Evolutionary conservation across 2,888 invertebrate species (phyloP).

Genomic region (Synanthedon tipuliformis): DNA sequence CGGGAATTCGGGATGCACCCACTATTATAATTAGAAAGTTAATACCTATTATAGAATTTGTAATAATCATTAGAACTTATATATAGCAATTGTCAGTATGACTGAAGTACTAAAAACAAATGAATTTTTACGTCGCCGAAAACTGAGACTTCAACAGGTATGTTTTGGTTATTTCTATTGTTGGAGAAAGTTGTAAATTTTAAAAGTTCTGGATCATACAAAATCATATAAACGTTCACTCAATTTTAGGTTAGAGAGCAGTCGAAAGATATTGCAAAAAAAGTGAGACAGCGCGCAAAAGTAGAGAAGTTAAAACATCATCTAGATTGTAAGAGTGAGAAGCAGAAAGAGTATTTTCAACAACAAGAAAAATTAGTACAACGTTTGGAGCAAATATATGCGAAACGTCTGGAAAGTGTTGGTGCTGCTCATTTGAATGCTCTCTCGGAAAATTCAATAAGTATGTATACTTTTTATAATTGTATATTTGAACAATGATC

Average conservation of each 20-base stretch:
- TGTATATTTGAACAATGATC: no score
- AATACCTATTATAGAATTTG: no score
- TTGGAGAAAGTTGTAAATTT: no score
- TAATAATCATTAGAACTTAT: no score
- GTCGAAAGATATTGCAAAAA: slow-evolving; percentile 62
- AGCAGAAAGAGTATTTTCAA: slow-evolving; percentile 45
- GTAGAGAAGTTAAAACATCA: slow-evolving; percentile 45
- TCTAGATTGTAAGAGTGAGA: slow-evolving; percentile 35
- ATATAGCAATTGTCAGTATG: slow-evolving; percentile 30
- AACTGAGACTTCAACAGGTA: slow-evolving; percentile 63
- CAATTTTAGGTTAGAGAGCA: slow-evolving; percentile 65
- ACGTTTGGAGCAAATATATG: slow-evolving; percentile 42
- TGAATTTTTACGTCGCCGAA: slow-evolving; percentile 57
- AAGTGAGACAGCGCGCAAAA: slow-evolving; percentile 54
- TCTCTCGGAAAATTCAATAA: neutral
- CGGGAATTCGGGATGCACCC: no score
- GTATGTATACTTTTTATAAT: no score
- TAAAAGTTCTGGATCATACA: neutral
- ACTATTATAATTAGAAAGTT: no score
- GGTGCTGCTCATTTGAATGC: slow-evolving; percentile 49
- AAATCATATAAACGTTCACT: neutral
- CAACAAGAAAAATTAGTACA: slow-evolving; percentile 50
- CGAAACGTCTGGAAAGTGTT: slow-evolving; percentile 38
- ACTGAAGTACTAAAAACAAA: slow-evolving; percentile 57
- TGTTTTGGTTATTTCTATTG: slow-evolving; percentile 1